phyloP scores from a whole-genome alignment of 2,113 vertebrate genomes.

The Fulmarus glacialis region DNA sequence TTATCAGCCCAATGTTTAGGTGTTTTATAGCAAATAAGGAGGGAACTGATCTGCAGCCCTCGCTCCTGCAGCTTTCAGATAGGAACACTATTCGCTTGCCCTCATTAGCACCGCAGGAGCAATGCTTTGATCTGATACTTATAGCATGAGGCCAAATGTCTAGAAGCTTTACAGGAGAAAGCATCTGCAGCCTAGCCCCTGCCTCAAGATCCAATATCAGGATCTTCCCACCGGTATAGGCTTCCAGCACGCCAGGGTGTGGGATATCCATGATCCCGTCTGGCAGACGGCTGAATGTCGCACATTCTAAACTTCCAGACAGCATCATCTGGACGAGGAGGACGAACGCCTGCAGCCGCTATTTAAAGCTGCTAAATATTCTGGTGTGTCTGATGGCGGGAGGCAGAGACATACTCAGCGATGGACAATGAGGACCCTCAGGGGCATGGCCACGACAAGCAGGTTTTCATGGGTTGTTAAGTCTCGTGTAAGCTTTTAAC shows the following conservation, averaged over 20 bases:
- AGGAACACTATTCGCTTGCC: background rate
- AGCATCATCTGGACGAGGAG: background rate
- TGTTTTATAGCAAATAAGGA: background rate
- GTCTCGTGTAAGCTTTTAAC: background rate
- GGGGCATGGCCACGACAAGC: background rate
- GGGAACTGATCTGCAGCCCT: background rate
- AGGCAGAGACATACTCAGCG: background rate
- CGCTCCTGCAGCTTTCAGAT: background rate
- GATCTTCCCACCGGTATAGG: background rate
- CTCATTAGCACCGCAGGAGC: background rate
- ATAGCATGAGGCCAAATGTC: background rate
- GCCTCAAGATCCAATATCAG: background rate
- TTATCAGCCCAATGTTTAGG: background rate
- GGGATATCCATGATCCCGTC: background rate
- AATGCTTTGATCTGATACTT: background rate
- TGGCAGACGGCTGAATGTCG: background rate
- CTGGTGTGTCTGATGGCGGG: background rate
- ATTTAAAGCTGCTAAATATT: constrained; percentile 17
- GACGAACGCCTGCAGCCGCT: background rate
- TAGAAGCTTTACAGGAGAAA: background rate
- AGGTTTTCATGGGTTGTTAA: background rate
- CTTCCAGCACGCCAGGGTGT: background rate
- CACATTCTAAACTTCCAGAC: constrained; percentile 24
- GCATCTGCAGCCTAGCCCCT: background rate
- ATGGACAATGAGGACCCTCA: background rate